These are phyloP conservation scores for Eulemur coronatus DNA, from an alignment of 2,797 vertebrate species.

Conservation along the genomic window DNA sequence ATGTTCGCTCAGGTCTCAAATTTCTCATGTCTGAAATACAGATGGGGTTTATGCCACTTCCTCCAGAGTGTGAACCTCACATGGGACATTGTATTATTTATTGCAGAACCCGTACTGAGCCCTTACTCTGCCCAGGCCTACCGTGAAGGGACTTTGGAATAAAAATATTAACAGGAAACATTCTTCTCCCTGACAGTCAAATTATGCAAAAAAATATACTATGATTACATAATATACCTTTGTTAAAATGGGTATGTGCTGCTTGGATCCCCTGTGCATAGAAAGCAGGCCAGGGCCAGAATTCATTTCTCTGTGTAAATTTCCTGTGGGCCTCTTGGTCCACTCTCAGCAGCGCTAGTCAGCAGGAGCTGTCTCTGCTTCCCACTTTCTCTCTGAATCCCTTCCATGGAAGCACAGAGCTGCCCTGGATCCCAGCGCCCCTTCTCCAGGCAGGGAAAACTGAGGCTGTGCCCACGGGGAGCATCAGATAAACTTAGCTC, in stretches of 20 bases:
- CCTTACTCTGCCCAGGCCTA: background rate
- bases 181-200: background rate
- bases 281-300: background rate
- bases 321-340: background rate
- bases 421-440: rapidly evolving
- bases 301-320: background rate
- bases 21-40: background rate
- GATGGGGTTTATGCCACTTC: background rate
- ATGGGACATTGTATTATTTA: background rate
- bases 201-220: background rate
- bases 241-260: background rate
- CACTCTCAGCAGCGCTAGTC: background rate
- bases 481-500: background rate
- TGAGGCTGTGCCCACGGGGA: background rate
- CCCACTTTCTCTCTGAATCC: background rate
- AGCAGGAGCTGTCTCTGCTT: background rate
- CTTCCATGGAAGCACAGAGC: background rate
- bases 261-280: rapidly evolving
- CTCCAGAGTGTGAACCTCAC: background rate
- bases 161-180: background rate
- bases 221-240: background rate
- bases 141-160: background rate
- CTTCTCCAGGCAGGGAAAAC: background rate
- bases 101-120: background rate
- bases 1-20: background rate